A percentile compares a stretch with the other conserved stretches of the same genome.
Conservation (phyloP, 2,888 invertebrate genomes). For the Nemapogon koenigi region DNA sequence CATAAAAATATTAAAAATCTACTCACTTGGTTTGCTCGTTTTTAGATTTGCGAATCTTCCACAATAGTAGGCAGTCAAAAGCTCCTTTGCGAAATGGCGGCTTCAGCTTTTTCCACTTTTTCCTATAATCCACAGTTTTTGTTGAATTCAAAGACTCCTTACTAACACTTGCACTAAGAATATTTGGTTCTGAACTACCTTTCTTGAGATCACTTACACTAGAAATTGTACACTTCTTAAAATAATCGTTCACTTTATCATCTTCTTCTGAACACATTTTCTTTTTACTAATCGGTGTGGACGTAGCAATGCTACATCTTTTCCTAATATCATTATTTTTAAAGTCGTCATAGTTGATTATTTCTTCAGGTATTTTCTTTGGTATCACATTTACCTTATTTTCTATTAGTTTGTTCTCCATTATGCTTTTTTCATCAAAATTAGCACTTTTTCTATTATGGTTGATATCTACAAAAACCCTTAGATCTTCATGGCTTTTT, state of each 20-base stretch:
- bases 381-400: no score
- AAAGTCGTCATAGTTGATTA: slow-evolving; percentile 1
- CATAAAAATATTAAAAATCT: no score
- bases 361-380: slow-evolving; percentile 1
- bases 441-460: slow-evolving; percentile 40
- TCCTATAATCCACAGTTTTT: slow-evolving; percentile 39
- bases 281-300: slow-evolving; percentile 45
- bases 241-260: slow-evolving; percentile 29
- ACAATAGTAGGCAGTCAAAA: slow-evolving; percentile 48
- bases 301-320: slow-evolving; percentile 28
- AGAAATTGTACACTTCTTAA: slow-evolving; percentile 35
- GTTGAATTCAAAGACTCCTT: slow-evolving; percentile 27
- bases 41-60: slow-evolving; percentile 30
- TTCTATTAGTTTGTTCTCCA: slow-evolving; percentile 17
- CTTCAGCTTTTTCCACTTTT: slow-evolving; percentile 43
- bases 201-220: slow-evolving; percentile 39
- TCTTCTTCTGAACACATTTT: slow-evolving; percentile 38
- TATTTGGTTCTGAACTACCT: slow-evolving; percentile 47
- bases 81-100: slow-evolving; percentile 45
- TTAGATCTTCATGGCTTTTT: slow-evolving; percentile 50
- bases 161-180: slow-evolving; percentile 33
- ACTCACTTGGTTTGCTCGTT: slow-evolving; percentile 40
- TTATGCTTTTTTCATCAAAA: slow-evolving; percentile 48
- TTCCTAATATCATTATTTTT: slow-evolving; percentile 2
- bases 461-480: slow-evolving; percentile 43